Evolutionary conservation across 2,113 vertebrate genomes (phyloP).

Genomic region (Hypomesus transpacificus): DNA sequence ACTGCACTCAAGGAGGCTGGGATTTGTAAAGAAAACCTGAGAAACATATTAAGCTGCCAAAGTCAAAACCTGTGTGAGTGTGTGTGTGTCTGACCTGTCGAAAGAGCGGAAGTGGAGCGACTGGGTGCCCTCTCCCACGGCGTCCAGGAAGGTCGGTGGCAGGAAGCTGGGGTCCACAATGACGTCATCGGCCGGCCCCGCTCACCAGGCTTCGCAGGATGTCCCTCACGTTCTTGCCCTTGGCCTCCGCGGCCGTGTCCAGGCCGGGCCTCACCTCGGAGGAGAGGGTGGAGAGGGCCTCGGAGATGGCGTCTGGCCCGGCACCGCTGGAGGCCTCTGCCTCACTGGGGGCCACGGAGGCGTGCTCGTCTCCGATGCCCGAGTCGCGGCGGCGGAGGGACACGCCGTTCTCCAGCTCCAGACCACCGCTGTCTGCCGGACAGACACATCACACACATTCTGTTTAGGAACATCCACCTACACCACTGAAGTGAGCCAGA

Average conservation of each 20-base stretch:
- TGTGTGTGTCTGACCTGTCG: conserved; percentile 79
- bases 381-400: conserved; percentile 77
- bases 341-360: conserved; percentile 53
- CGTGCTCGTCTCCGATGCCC: conserved; percentile 78
- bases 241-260: conserved; percentile 62
- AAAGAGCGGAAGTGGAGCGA: conserved; percentile 89
- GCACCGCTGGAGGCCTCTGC: conserved; percentile 53
- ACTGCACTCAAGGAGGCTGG: conserved; percentile 28
- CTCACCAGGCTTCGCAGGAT: conserved; percentile 93
- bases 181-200: conserved; percentile 76
- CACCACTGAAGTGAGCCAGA: background rate
- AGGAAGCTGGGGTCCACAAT: conserved; percentile 79
- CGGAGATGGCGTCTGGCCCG: conserved; percentile 89
- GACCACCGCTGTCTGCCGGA: conserved; percentile 49
- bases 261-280: conserved; percentile 81
- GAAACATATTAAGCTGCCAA: conserved; percentile 37
- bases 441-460: conserved; percentile 20
- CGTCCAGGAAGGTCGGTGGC: conserved; percentile 80
- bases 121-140: conserved; percentile 69
- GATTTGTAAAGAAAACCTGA: background rate
- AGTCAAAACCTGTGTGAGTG: background rate
- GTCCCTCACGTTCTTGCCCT: conserved; percentile 91
- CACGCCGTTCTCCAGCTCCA: conserved; percentile 64
- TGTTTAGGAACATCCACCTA: background rate
- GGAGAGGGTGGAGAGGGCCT: conserved; percentile 86